These are phyloP conservation scores for Oopsacas minuta DNA, from an alignment of 37 sponge, comb jelly and placozoan genomes.

Conservation along the genomic window DNA sequence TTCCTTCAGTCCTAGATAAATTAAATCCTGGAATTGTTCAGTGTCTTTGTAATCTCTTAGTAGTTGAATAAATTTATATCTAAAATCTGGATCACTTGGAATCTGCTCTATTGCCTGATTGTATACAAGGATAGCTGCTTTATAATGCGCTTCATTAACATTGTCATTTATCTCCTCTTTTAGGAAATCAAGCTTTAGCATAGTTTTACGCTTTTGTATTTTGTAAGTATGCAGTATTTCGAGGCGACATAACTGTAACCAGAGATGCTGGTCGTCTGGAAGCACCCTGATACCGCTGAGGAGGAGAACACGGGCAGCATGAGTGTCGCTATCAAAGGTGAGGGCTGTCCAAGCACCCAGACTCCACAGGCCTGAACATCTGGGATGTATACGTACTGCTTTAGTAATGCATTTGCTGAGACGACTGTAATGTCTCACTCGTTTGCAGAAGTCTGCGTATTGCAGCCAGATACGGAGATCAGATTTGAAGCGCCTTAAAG, in stretches of 20 bases:
- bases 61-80: constrained; percentile 2
- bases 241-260: neutral
- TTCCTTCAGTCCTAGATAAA: neutral
- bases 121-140: neutral
- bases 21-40: neutral
- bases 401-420: neutral
- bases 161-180: neutral
- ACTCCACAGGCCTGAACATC: constrained; percentile 3
- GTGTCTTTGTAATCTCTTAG: constrained; percentile 3
- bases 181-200: neutral
- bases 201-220: neutral
- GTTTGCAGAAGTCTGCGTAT: constrained; percentile 4
- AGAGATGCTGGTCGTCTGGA: neutral
- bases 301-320: neutral
- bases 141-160: neutral
- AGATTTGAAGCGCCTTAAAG: neutral
- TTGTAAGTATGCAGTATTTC: constrained; percentile 13
- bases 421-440: neutral
- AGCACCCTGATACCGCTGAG: neutral
- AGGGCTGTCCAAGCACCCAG: constrained; percentile 15
- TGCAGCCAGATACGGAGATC: constrained; percentile 7
- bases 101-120: neutral
- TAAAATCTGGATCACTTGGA: neutral
- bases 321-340: constrained; percentile 1
- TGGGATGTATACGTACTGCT: neutral